phyloP scores from a whole-genome alignment of 2,797 vertebrate genomes.

The Morelia viridis region DNA sequence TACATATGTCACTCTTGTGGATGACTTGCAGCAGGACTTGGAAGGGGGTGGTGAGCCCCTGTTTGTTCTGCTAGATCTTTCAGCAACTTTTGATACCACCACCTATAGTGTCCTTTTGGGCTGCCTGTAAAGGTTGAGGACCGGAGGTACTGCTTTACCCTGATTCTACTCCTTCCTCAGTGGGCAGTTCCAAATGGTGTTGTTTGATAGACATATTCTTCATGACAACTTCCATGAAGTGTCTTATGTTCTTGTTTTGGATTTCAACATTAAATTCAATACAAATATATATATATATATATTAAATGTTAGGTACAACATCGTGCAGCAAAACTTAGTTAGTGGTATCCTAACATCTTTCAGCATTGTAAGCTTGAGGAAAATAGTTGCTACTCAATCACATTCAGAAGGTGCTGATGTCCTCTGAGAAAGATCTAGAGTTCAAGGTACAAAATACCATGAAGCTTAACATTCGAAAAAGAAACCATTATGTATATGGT shows the following conservation, averaged over 20 bases:
- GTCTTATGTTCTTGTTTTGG: background rate
- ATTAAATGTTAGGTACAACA: background rate
- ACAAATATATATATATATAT: background rate
- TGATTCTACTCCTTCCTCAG: background rate
- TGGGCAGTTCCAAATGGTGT: background rate
- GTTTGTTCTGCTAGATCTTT: background rate
- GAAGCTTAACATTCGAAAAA: background rate
- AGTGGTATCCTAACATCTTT: background rate
- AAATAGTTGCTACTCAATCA: background rate
- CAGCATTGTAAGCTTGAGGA: background rate
- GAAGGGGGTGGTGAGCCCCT: background rate
- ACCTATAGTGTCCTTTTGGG: background rate
- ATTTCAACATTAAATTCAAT: background rate
- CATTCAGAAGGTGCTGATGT: background rate
- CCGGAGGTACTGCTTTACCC: background rate
- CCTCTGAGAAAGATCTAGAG: conserved; percentile 4
- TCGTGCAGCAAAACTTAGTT: background rate
- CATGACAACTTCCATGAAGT: background rate
- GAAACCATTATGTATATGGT: conserved; percentile 24
- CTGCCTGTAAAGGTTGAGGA: background rate
- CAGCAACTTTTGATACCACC: background rate
- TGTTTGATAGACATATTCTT: background rate
- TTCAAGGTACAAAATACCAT: background rate
- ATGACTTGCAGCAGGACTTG: background rate
- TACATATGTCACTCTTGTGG: background rate